Evolutionary conservation across 2,888 invertebrate genomes (phyloP).

Genomic region (Drosophila antonietae): DNA sequence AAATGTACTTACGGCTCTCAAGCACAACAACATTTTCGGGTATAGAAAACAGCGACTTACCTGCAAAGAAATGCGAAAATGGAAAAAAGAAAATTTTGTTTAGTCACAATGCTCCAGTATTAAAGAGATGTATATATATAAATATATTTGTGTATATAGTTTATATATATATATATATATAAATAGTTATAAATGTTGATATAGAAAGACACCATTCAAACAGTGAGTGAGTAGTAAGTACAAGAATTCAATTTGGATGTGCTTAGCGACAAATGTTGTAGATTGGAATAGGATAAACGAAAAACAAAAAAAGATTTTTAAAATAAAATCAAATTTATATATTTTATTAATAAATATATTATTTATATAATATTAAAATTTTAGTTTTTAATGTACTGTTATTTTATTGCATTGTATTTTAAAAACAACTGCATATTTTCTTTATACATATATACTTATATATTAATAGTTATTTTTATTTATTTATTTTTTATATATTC

Average conservation of each 20-base stretch:
- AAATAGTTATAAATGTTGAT: slow-evolving; percentile 5
- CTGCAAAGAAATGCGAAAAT: slow-evolving; percentile 47
- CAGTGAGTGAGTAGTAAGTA: slow-evolving; percentile 78
- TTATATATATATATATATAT: slow-evolving; percentile 5
- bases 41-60: slow-evolving; percentile 80
- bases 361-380: no score
- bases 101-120: slow-evolving; percentile 29
- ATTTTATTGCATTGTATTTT: no score
- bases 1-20: slow-evolving; percentile 78
- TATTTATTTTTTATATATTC: no score
- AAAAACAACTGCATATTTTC: no score
- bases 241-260: slow-evolving; percentile 68
- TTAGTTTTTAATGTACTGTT: no score
- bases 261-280: slow-evolving; percentile 78
- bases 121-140: slow-evolving; percentile 14
- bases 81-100: slow-evolving; percentile 32
- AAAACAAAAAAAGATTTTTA: neutral
- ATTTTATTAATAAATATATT: no score
- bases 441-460: no score
- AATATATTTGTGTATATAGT: slow-evolving; percentile 7
- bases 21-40: slow-evolving; percentile 80
- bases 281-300: neutral
- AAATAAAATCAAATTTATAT: no score
- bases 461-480: no score
- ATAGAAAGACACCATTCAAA: slow-evolving; percentile 60